These are phyloP conservation scores for Hapalemur alaotrensis DNA, from an alignment of 2,797 vertebrate species.

Conservation along the genomic window DNA sequence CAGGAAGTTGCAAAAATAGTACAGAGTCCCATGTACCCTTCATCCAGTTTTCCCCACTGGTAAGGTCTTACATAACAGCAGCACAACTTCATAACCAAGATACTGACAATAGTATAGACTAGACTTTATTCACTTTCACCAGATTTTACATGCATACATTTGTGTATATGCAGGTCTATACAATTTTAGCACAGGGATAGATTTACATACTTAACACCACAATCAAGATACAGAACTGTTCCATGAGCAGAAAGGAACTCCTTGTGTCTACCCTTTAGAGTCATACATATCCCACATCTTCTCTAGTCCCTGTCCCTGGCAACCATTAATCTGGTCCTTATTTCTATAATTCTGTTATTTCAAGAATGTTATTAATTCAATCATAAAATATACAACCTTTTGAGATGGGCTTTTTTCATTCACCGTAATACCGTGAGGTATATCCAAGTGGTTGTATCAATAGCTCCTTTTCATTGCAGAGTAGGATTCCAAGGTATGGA, in stretches of 20 bases:
- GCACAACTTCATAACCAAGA: neutral
- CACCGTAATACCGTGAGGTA: neutral
- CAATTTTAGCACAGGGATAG: slow-evolving; percentile 13
- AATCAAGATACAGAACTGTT: slow-evolving; percentile 43
- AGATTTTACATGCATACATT: slow-evolving; percentile 43
- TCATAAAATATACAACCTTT: neutral
- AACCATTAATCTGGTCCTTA: neutral
- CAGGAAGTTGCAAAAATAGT: slow-evolving; percentile 33
- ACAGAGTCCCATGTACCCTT: neutral
- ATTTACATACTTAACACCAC: neutral
- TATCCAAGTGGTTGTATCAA: neutral
- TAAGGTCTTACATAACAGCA: neutral
- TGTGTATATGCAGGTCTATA: neutral
- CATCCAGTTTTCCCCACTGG: neutral
- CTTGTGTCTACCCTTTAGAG: neutral
- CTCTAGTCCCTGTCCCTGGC: neutral
- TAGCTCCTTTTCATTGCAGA: neutral
- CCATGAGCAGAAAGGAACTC: slow-evolving; percentile 13
- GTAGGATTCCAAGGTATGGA: neutral
- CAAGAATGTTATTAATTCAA: neutral
- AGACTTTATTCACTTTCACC: slow-evolving; percentile 6
- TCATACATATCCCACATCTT: neutral
- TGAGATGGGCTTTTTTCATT: slow-evolving; percentile 4
- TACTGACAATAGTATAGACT: neutral
- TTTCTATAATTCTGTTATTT: slow-evolving; percentile 34